Base-by-base conservation (phyloP, 53 echinoderm and acorn worm species). In the Paracentrotus lividus region DNA sequence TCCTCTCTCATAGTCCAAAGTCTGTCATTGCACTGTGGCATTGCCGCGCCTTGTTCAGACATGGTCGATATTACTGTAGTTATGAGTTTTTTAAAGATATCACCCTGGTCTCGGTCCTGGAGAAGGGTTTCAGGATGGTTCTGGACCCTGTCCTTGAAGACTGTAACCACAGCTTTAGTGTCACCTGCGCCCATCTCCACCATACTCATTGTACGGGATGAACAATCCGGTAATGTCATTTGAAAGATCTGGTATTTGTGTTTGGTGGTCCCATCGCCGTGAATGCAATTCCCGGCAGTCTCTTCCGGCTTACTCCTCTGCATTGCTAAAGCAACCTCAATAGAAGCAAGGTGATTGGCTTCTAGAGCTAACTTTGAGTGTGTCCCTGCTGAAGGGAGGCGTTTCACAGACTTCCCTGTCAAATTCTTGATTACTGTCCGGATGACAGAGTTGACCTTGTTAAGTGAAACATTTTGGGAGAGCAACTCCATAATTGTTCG, bases 191-290 rank as follows among this genome's bases (percentile, higher is more conserved):
- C 94, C 92, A 96, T 88, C 68, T 94, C 93, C 34, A 29, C 7
- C 55, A 95, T 49, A 23, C 92, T 88, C 10, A 93, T 51, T 59
- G 92, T 69, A n/a, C 88, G 38, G 1, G 55, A 53, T 55, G 84
- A 45, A 2, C 92, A 86, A 90, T 94, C 93, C 0, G 68, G 68
- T 5, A 68, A 34, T 32, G 68, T 68, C 4, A 68, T 34, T 53
- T 96, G 96, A 57, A 94, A 93, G 38, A 94, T 94, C 59, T 94
- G 96, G 33, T 93, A 96, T 60, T 94, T 94, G n/a, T 94, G 90
- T 45, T 96, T 96, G 14, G 96, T 94, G 0, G 96, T 96, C 5
- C 96, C 96, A 57, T 96, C 96, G 5, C 94, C 96, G 93, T 96
- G 59, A 21, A 59, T 59, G 7, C 13, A 34, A 53, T 96, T 96